Evolutionary conservation across 2,797 vertebrate species (phyloP).

Genomic region (Pantherophis alleghaniensis): DNA sequence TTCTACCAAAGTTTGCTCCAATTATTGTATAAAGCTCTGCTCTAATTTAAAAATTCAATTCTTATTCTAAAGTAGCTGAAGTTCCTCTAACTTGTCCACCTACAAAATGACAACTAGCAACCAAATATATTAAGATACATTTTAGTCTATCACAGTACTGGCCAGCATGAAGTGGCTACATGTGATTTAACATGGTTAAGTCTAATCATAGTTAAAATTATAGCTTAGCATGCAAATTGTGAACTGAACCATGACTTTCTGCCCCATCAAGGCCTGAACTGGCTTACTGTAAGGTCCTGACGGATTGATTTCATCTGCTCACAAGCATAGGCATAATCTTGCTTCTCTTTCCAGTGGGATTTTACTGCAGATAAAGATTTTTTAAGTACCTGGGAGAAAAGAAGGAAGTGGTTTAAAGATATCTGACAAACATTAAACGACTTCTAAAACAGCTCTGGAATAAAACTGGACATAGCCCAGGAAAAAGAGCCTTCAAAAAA

Average conservation of each 20-base stretch:
- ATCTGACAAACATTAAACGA: neutral
- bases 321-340: constrained; percentile 90
- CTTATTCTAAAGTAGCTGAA: neutral
- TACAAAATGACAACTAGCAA: neutral
- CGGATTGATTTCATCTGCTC: constrained; percentile 95
- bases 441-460: neutral
- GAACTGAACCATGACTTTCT: neutral
- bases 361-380: constrained; percentile 85
- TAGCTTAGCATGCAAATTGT: neutral
- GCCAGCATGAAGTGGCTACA: neutral
- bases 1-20: neutral
- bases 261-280: neutral
- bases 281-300: constrained; percentile 87
- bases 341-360: constrained; percentile 86
- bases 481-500: neutral
- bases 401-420: neutral
- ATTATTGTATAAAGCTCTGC: neutral
- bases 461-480: neutral
- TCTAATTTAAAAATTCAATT: neutral
- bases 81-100: neutral
- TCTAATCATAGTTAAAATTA: neutral
- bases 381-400: constrained; percentile 78
- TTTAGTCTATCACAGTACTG: neutral
- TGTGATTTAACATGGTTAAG: neutral
- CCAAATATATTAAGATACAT: neutral